Conservation (phyloP, 2,797 vertebrate species). For the Pangasius krempfi region DNA sequence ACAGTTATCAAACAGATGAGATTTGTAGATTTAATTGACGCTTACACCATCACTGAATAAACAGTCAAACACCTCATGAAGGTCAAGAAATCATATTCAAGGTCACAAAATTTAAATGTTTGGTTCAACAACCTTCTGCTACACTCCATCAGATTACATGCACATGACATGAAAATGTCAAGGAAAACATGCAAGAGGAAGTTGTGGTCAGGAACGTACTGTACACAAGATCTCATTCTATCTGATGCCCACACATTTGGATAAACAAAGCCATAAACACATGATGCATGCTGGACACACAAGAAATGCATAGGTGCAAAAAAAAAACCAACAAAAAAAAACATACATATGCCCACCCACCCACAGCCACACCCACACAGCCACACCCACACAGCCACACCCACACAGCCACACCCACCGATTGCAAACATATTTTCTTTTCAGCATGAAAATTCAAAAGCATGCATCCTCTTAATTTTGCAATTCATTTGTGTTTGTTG, state of each 20-base stretch:
- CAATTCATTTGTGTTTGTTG: constrained; percentile 27
- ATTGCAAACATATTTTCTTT: background rate
- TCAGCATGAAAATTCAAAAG: background rate
- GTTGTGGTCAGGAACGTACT: background rate
- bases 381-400: background rate
- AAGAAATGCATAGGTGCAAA: background rate
- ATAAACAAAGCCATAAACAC: constrained; percentile 37
- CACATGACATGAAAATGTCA: background rate
- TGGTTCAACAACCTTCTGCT: background rate
- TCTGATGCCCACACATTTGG: background rate
- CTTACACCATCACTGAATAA: background rate
- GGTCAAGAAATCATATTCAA: background rate
- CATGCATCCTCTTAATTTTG: background rate
- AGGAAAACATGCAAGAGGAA: background rate
- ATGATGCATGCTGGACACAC: background rate
- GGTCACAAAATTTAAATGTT: background rate
- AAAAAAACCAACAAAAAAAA: background rate
- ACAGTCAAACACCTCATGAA: background rate
- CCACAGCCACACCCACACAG: background rate
- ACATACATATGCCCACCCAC: background rate
- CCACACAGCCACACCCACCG: background rate
- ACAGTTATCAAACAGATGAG: background rate
- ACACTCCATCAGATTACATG: background rate
- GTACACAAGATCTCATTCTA: background rate
- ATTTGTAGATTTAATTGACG: constrained; percentile 1